Evolutionary conservation across 2,888 invertebrate species (phyloP).

Genomic region (Blastobasis lacticolella): DNA sequence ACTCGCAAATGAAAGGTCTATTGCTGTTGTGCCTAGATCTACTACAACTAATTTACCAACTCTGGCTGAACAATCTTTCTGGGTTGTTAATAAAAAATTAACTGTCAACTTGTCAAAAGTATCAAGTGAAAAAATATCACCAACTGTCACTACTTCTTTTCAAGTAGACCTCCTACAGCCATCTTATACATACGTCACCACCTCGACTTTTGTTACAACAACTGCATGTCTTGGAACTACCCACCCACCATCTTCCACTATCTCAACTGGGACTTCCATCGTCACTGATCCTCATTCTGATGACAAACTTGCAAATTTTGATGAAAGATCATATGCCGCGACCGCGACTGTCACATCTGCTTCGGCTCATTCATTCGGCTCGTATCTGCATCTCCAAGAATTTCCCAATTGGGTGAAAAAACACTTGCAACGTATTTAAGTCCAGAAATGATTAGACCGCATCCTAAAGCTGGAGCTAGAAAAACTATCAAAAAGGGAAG

Average conservation of each 20-base stretch:
- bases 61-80: background rate
- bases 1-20: background rate
- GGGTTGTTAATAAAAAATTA: background rate
- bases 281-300: background rate
- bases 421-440: background rate
- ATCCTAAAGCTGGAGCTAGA: background rate
- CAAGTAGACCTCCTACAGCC: background rate
- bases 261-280: background rate
- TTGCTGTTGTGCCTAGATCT: background rate
- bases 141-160: background rate
- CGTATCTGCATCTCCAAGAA: background rate
- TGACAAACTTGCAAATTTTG: background rate
- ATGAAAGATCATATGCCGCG: background rate
- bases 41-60: background rate
- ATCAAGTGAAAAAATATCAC: background rate
- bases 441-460: background rate
- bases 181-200: background rate
- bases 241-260: background rate
- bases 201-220: background rate
- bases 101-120: background rate
- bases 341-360: background rate
- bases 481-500: background rate
- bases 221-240: background rate
- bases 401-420: background rate
- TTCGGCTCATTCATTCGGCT: background rate